phyloP scores from a whole-genome alignment of 2,888 invertebrate genomes.

The Yponomeuta plumbellus region DNA sequence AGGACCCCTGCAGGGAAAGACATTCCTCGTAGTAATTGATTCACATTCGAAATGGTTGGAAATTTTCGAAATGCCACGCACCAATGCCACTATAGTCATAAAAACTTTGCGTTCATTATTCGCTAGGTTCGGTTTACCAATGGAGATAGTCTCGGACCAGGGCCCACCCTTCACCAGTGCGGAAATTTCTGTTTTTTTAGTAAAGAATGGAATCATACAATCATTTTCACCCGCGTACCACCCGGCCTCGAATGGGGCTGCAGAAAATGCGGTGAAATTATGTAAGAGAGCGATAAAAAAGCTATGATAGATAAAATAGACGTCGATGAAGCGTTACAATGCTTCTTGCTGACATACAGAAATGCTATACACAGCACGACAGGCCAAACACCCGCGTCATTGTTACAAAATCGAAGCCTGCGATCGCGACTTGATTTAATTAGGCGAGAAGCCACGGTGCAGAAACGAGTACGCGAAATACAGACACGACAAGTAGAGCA shows the following conservation, averaged over 20 bases:
- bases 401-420: conserved; percentile 10
- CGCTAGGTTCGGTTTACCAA: conserved; percentile 16
- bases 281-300: conserved; percentile 18
- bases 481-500: not conserved
- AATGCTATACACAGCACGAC: conserved; percentile 9
- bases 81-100: conserved; percentile 16
- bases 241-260: conserved; percentile 17
- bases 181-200: conserved; percentile 13
- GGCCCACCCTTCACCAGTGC: conserved; percentile 19
- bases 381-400: conserved; percentile 4
- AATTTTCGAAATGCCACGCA: conserved; percentile 10
- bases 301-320: conserved; percentile 3
- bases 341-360: conserved; percentile 9
- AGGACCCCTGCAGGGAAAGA: conserved; percentile 16
- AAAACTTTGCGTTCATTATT: conserved; percentile 8
- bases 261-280: conserved; percentile 17
- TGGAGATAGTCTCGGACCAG: conserved; percentile 18
- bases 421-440: conserved; percentile 13
- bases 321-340: conserved; percentile 11
- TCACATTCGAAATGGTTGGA: conserved; percentile 18
- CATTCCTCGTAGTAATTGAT: conserved; percentile 25
- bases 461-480: not conserved
- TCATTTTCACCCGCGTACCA: conserved; percentile 18
- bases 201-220: conserved; percentile 15
- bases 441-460: not conserved